A percentile compares a stretch with the other conserved stretches of the same genome.
phyloP scores from a whole-genome alignment of 2,113 vertebrate species.

The Tretioscincus oriximinensis region DNA sequence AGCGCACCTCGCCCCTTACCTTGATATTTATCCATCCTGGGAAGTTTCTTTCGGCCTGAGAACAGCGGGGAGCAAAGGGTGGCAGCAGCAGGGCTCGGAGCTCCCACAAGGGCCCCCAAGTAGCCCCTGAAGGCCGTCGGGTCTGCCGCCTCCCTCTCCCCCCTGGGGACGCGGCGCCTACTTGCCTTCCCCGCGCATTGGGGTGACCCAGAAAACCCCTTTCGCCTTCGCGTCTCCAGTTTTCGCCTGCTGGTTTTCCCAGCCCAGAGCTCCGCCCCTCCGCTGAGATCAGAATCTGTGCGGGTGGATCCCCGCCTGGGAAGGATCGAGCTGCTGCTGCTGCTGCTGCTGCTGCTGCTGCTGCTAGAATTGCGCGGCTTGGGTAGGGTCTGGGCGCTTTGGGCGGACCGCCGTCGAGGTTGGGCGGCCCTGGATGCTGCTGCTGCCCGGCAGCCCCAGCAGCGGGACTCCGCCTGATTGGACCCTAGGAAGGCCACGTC shows the following conservation, averaged over 20 bases:
- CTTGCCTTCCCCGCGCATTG: not conserved
- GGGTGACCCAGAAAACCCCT: not conserved
- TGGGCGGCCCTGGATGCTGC: no score
- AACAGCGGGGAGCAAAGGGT: not conserved
- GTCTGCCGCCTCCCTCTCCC: no score
- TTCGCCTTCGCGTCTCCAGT: not conserved
- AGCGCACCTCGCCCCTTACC: not conserved
- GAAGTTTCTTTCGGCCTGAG: not conserved
- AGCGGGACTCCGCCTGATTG: no score
- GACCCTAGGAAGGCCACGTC: no score
- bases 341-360: not conserved
- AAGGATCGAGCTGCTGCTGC: no score
- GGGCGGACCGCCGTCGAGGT: no score
- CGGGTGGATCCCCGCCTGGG: not conserved
- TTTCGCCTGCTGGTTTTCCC: not conserved
- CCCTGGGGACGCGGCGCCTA: not conserved
- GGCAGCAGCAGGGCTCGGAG: not conserved
- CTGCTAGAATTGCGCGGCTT: no score
- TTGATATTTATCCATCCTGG: slow-evolving; percentile 26
- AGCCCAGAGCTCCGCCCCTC: not conserved
- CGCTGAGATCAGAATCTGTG: not conserved
- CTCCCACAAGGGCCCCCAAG: not conserved
- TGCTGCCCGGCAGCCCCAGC: no score
- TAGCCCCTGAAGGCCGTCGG: not conserved
- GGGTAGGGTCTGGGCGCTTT: no score